Evolutionary conservation across 2,888 invertebrate genomes (phyloP), one percentile per base, ranked within the genome.

Genomic region (Macropis europaea): DNA sequence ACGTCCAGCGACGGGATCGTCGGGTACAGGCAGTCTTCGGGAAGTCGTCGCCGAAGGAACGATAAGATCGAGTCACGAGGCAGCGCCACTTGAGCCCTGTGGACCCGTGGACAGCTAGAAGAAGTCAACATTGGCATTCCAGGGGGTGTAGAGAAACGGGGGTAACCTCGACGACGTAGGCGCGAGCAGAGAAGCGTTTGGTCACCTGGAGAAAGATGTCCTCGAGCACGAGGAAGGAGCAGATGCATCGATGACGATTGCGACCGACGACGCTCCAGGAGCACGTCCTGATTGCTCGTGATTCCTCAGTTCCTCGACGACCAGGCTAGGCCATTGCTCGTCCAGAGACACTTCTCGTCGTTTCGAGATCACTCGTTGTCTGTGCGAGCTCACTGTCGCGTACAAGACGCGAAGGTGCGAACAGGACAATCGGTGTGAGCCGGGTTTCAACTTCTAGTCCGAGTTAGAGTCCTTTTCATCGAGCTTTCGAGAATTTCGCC

Each of bases 61-160:
- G 70, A 72, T 45, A 70, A 56, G 26, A 60, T 56, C 34, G 70
- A 73, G n/a, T 32, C 82, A 40, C 76, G 74, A 7, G 76, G 73
- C 22, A 82, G 59, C 66, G 84, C 83, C 61, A 84, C 84, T 75
- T 84, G 84, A 84, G 67, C 56, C 42, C 63, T 26, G 43, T 54
- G 62, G 52, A 40, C 62, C 50, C 24, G 61, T 38, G 52, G 62
- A 68, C 48, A 80, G 80, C 60, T 77, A 69, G 77, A 82, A 77
- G 52, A 76, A 78, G 63, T 61, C 64, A 62, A 71, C 63, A 76
- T 77, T 74, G 81, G 81, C 78, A 83, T 83, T 81, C 83, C 78
- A 78, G 72, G 54, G 52, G 54, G 64, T 60, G 72, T 68, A 72
- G 64, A 60, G 34, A 38, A 50, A 45, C 15, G 53, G 48, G 62